Evolutionary conservation across 2,888 invertebrate species (phyloP).

Genomic region (Eremobia ochroleuca): DNA sequence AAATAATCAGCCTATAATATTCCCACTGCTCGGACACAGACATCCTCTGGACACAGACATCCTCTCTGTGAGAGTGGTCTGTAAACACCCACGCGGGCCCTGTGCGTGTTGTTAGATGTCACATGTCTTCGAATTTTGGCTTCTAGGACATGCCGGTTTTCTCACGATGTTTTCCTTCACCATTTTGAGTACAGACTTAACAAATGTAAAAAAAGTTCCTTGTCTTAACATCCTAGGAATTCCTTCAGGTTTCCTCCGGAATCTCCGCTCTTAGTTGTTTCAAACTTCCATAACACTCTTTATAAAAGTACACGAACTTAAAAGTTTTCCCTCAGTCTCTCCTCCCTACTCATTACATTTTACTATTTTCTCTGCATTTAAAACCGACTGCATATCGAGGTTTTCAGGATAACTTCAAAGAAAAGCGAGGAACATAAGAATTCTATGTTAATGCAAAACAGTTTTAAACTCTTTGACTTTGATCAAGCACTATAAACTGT

Average conservation of each 20-base stretch:
- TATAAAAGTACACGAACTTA: conserved; percentile 20
- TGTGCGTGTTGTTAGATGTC: too few relatives aligned
- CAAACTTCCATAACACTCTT: conserved; percentile 20
- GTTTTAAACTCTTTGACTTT: conserved; percentile 43
- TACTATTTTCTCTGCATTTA: conserved; percentile 42
- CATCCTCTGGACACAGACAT: too few relatives aligned
- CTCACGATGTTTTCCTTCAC: too few relatives aligned
- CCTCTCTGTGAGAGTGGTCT: too few relatives aligned
- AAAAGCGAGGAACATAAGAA: conserved; percentile 37
- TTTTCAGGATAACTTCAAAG: conserved; percentile 42
- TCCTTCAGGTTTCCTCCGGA: conserved; percentile 28
- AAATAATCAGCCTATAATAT: too few relatives aligned
- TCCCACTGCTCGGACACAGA: too few relatives aligned
- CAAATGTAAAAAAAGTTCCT: neutral
- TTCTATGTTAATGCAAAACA: conserved; percentile 44
- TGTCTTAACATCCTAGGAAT: conserved; percentile 2
- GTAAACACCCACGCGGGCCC: too few relatives aligned
- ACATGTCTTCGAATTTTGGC: too few relatives aligned
- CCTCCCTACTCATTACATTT: conserved; percentile 25
- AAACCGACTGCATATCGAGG: conserved; percentile 34
- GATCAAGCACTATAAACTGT: conserved; percentile 27
- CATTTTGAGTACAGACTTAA: too few relatives aligned
- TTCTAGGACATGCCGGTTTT: too few relatives aligned
- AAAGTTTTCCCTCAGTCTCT: conserved; percentile 2
- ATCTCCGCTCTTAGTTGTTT: conserved; percentile 5